Percentiles rank a stretch among this genome's conserved stretches.
phyloP scores from a whole-genome alignment of 2,113 vertebrate species.

The Apteryx owenii region DNA sequence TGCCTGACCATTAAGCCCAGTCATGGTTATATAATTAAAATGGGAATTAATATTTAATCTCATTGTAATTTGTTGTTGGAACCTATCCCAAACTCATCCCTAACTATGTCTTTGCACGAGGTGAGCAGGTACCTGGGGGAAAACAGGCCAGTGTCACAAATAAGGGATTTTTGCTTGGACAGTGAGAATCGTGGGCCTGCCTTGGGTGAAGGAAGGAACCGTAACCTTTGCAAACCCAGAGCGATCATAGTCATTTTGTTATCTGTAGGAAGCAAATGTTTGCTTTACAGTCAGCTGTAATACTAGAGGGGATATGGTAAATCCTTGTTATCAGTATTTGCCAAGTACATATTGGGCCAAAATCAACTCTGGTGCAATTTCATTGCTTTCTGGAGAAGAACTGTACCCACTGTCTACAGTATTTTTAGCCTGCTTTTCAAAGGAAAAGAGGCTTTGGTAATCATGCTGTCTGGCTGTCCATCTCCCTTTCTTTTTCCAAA shows the following conservation, averaged over 20 bases:
- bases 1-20: conserved; percentile 35
- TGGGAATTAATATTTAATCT: conserved; percentile 72
- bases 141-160: not conserved
- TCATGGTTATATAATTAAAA: conserved; percentile 70
- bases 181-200: not conserved
- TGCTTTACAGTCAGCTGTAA: conserved; percentile 55
- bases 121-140: conserved; percentile 13
- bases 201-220: not conserved
- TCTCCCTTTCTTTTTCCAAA: not conserved
- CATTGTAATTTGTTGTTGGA: conserved; percentile 67
- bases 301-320: conserved; percentile 57
- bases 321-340: conserved; percentile 63
- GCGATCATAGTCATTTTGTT: conserved; percentile 38
- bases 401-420: not conserved
- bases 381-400: not conserved
- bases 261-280: conserved; percentile 72
- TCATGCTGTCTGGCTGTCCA: not conserved
- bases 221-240: not conserved
- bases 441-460: rapidly evolving
- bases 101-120: not conserved
- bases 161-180: not conserved
- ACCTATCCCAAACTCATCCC: conserved; percentile 25
- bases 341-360: conserved; percentile 5
- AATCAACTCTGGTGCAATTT: conserved; percentile 50
- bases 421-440: not conserved